Evolutionary conservation across 2,113 vertebrate genomes (phyloP).

Genomic region (Chloropsis hardwickii): DNA sequence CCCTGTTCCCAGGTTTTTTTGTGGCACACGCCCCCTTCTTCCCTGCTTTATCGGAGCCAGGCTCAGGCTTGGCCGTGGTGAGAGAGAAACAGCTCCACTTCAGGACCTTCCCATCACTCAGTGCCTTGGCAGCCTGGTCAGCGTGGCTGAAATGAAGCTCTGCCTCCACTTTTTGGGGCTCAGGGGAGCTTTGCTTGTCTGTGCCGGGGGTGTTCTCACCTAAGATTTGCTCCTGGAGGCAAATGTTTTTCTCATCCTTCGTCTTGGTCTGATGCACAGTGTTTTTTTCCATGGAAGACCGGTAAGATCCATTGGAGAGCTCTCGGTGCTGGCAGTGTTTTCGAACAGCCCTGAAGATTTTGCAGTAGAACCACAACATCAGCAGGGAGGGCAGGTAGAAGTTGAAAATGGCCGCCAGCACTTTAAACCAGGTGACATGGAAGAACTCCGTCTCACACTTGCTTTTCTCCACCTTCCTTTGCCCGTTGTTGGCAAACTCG

Average conservation of each 20-base stretch:
- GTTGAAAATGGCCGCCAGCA: constrained; percentile 87
- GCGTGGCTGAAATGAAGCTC: not conserved
- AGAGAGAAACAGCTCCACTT: constrained; percentile 53
- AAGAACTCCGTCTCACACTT: constrained; percentile 92
- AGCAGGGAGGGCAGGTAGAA: constrained; percentile 91
- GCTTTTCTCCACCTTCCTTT: not conserved
- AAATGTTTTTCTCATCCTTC: not conserved
- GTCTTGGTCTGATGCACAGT: not conserved
- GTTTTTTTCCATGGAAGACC: not conserved
- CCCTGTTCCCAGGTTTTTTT: constrained; percentile 38
- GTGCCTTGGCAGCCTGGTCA: not conserved
- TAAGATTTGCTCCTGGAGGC: not conserved
- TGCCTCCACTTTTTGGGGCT: not conserved
- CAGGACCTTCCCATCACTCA: not conserved
- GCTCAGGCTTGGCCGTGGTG: not conserved
- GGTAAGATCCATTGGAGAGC: constrained; percentile 67
- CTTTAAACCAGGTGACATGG: constrained; percentile 90
- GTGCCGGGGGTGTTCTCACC: not conserved
- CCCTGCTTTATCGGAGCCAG: constrained; percentile 21
- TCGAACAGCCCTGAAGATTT: constrained; percentile 85
- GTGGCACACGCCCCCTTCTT: not conserved
- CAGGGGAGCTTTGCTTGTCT: not conserved
- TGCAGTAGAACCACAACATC: constrained; percentile 91
- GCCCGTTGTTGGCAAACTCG: constrained; percentile 60
- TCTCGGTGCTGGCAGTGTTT: constrained; percentile 83